Evolutionary conservation across 35 echinoderm and acorn worm genomes (phyloP).

Genomic region (Amphiura filiformis): DNA sequence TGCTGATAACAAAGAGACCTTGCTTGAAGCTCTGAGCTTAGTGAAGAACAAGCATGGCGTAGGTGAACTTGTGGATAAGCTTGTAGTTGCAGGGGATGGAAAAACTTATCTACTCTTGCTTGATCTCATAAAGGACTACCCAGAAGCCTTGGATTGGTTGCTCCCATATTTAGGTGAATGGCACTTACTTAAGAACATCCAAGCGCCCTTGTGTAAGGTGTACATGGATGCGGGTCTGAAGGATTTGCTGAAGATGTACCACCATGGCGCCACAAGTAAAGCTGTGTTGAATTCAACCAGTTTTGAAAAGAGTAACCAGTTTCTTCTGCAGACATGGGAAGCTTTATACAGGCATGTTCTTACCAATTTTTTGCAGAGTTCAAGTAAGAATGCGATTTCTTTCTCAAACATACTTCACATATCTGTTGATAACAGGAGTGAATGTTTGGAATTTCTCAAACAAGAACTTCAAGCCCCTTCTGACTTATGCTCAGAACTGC

Average conservation of each 20-base stretch:
- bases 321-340: neutral
- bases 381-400: neutral
- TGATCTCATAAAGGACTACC: constrained; percentile 22
- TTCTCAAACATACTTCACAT: neutral
- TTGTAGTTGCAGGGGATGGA: constrained; percentile 53
- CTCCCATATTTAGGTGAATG: constrained; percentile 41
- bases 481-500: neutral
- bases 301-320: neutral
- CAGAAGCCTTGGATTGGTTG: constrained; percentile 30
- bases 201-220: constrained; percentile 40
- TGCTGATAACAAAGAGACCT: constrained; percentile 45
- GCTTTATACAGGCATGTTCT: neutral
- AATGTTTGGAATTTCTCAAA: neutral
- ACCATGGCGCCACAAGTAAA: constrained; percentile 28
- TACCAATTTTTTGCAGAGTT: neutral
- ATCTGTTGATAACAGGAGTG: neutral
- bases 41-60: constrained; percentile 30
- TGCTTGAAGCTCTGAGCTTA: constrained; percentile 29
- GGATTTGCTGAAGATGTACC: constrained; percentile 14
- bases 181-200: constrained; percentile 45
- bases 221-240: constrained; percentile 42
- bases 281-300: neutral
- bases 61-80: constrained; percentile 13
- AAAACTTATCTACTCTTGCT: constrained; percentile 35
- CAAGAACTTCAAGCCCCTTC: neutral